These are phyloP conservation scores for Panopea generosa DNA, from an alignment of 2,888 invertebrate species.

Conservation along the genomic window DNA sequence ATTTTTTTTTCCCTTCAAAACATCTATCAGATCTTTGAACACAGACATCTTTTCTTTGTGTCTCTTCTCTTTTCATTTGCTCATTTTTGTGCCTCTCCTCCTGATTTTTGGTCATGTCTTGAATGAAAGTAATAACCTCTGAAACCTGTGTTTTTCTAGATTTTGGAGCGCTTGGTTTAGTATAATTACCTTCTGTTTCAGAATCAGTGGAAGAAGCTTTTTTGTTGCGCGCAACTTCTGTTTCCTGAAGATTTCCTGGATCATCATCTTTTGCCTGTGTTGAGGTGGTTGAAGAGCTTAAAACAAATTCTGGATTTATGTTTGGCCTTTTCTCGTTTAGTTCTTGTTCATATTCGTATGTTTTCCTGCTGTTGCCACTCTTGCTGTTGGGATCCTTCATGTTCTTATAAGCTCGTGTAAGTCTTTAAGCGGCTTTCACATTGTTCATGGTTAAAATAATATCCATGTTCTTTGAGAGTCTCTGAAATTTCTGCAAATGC, in stretches of 20 bases:
- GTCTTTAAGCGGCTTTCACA: constrained; percentile 13
- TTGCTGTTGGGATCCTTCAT: constrained; percentile 17
- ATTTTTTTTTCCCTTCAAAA: constrained; percentile 21
- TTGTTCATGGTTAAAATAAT: constrained; percentile 20
- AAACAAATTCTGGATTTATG: constrained; percentile 18
- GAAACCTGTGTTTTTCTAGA: constrained; percentile 10
- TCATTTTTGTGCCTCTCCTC: constrained; percentile 14
- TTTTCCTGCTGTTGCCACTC: constrained; percentile 12
- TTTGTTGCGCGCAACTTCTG: constrained; percentile 2
- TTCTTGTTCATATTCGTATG: constrained; percentile 14
- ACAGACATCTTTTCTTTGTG: constrained; percentile 23
- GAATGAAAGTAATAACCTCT: constrained; percentile 12
- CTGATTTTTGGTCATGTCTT: constrained; percentile 1
- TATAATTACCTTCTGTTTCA: not conserved
- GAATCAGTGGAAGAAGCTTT: not conserved
- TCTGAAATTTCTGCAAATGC: constrained; percentile 18
- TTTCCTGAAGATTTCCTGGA: constrained; percentile 3
- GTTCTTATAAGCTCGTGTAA: constrained; percentile 20
- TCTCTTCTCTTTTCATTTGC: constrained; percentile 13
- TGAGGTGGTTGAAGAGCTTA: constrained; percentile 10
- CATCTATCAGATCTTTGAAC: constrained; percentile 26
- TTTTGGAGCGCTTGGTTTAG: not conserved
- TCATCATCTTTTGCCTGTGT: constrained; percentile 3
- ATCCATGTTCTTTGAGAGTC: not conserved
- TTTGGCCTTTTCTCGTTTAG: constrained; percentile 20